Conservation (phyloP, 2,888 invertebrate genomes). For the Drosophila imparisetae region DNA sequence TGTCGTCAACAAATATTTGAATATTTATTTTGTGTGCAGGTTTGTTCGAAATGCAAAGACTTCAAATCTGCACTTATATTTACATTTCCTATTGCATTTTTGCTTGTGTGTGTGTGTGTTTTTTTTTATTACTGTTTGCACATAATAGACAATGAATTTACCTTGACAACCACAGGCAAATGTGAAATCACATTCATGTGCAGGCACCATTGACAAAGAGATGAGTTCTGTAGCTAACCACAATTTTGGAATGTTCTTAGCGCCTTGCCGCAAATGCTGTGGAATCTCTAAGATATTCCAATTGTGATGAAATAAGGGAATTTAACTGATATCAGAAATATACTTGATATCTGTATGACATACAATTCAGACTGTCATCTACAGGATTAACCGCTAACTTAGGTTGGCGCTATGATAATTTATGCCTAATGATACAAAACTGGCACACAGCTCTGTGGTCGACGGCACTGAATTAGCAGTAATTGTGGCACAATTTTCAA, state of each 20-base stretch:
- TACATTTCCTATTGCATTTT: background rate
- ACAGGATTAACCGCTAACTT: background rate
- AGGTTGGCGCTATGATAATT: too few relatives aligned
- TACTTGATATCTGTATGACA: background rate
- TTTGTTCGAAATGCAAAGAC: background rate
- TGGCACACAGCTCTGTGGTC: background rate
- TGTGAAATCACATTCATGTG: background rate
- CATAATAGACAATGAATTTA: background rate
- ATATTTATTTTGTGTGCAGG: background rate
- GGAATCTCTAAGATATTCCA: background rate
- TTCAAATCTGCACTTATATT: background rate
- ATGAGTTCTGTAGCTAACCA: background rate
- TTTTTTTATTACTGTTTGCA: background rate
- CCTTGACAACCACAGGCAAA: background rate
- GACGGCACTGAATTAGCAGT: background rate
- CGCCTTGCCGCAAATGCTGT: background rate
- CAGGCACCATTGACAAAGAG: background rate
- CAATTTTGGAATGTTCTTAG: background rate
- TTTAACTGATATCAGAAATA: background rate
- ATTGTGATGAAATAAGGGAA: background rate
- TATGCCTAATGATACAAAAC: background rate
- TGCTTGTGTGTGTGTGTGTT: background rate
- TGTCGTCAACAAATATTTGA: conserved; percentile 1
- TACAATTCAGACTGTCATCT: background rate
- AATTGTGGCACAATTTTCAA: background rate